These are phyloP conservation scores for Lithophane semibrunnea DNA, from an alignment of 2,888 invertebrate species.

Conservation along the genomic window DNA sequence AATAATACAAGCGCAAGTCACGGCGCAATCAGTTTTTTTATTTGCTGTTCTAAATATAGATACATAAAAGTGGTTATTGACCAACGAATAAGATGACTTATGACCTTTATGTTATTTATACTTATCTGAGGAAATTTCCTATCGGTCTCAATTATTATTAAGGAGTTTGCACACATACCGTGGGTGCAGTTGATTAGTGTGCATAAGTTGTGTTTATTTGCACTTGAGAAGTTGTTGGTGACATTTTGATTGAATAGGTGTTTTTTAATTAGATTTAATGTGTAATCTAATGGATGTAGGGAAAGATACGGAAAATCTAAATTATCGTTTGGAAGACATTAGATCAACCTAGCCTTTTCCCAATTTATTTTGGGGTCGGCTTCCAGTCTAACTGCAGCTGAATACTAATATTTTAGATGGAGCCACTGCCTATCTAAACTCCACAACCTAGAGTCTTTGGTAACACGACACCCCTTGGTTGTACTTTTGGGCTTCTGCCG, in stretches of 20 bases:
- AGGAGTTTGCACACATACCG: slow-evolving; percentile 34
- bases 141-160: slow-evolving; percentile 24
- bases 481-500: neutral
- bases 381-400: neutral
- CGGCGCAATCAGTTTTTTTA: slow-evolving; percentile 34
- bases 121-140: slow-evolving; percentile 44
- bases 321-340: neutral
- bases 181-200: slow-evolving; percentile 20
- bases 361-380: too few relatives aligned
- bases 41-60: slow-evolving; percentile 30
- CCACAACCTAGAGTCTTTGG: neutral
- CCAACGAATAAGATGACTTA: slow-evolving; percentile 27
- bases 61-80: slow-evolving; percentile 28
- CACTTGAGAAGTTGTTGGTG: neutral
- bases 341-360: neutral
- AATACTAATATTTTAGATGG: neutral
- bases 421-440: neutral
- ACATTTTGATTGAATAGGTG: slow-evolving; percentile 12
- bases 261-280: neutral
- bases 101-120: slow-evolving; percentile 50
- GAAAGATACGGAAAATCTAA: neutral
- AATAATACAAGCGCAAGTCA: slow-evolving; percentile 43
- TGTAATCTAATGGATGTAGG: neutral
- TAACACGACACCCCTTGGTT: neutral
- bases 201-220: neutral